phyloP scores from a whole-genome alignment of 1,140 invertebrate species.

The Lanistes nyassanus region DNA sequence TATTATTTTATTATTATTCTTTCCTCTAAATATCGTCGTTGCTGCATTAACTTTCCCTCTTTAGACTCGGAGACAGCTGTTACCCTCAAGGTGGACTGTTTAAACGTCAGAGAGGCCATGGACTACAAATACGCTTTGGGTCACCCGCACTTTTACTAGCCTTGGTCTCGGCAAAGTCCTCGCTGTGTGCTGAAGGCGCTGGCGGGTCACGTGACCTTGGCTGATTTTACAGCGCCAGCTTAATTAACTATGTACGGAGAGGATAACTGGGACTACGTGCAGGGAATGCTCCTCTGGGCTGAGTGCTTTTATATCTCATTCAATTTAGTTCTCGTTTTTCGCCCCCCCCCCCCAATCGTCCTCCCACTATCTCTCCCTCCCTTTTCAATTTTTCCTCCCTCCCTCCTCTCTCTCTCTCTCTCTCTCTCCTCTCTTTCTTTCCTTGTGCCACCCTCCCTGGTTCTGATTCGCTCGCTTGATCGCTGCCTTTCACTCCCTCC shows the following conservation, averaged over 20 bases:
- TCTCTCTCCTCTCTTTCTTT: constrained; percentile 1
- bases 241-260: neutral
- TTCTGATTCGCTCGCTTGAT: constrained; percentile 12
- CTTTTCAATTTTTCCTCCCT: neutral
- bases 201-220: neutral
- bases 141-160: too few relatives aligned
- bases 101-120: too few relatives aligned
- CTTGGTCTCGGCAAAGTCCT: too few relatives aligned
- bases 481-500: constrained; percentile 16
- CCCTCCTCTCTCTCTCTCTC: neutral
- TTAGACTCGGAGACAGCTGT: too few relatives aligned
- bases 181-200: neutral
- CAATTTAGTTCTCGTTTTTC: neutral
- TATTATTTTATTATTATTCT: neutral
- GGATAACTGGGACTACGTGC: too few relatives aligned
- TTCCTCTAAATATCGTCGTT: too few relatives aligned
- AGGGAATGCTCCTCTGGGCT: too few relatives aligned
- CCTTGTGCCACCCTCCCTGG: neutral
- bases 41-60: too few relatives aligned
- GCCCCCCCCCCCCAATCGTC: too few relatives aligned
- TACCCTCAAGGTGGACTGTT: too few relatives aligned
- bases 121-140: too few relatives aligned
- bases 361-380: neutral
- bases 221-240: neutral
- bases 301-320: neutral